Base-by-base conservation (phyloP, 2,113 vertebrate species). In the Cryptomyrus ogoouensis region DNA sequence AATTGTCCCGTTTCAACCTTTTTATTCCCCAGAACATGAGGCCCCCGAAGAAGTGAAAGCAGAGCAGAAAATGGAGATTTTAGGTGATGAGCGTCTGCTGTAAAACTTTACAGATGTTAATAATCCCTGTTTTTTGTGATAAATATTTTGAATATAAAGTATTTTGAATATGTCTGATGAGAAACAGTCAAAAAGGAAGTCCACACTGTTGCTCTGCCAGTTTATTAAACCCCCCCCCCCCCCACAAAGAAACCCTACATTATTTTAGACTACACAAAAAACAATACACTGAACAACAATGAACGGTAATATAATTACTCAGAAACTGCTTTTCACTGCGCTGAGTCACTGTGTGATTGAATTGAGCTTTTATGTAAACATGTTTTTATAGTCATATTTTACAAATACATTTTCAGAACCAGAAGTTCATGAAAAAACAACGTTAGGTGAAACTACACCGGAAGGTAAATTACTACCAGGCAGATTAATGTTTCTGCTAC, bases 311-410 rank as follows among this genome's bases (percentile, higher is more conserved):
- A 42, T 77, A 42, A 39, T 77, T 42, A 77, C 42, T 24, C 17
- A 46, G 19, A 39, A 84, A 19, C 15, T 5, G 24, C 15, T 47
- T 83, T 49, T 35, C 84, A 3, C 24, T 83, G 83, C 5, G 1
- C 44, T 13, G 47, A n/a, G 44, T 92, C 89, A 84, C 24, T 93
- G 13, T 50, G 27, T 89, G 10, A 19, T 83, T 2, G 27, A 77
- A 52, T 52, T 89, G 15, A 85, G 13, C 62, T 49, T 35, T 49
- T 39, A 27, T 86, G n/a, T 27, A 47, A 46, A n/a, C n/a, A n/a
- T n/a, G 24, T 44, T 50, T 85, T 49, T 85, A 49, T 70, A 85
- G 35, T 77, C 70, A 35, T 35, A 19, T 77, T 39, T 77, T 50
- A 17, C 8, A 15, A 21, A 17, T 49, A 15, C 27, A 83, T 88